phyloP scores from a whole-genome alignment of 2,113 vertebrate species.

The Pterocles orientalis region DNA sequence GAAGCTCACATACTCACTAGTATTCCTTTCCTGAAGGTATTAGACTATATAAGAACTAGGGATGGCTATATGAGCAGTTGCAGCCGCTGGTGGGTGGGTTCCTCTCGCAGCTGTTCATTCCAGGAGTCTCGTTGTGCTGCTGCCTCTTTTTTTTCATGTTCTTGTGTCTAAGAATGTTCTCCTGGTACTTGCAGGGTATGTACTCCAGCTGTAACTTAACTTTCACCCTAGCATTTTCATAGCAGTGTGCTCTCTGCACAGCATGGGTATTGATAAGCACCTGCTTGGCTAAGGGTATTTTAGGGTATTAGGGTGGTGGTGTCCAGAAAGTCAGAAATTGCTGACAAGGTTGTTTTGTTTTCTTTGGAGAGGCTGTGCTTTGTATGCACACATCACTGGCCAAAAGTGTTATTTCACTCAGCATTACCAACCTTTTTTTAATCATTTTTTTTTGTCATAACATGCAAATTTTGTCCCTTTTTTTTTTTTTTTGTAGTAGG shows the following conservation, averaged over 20 bases:
- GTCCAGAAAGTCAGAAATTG: background rate
- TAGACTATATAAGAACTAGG: background rate
- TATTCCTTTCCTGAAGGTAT: slow-evolving; percentile 15
- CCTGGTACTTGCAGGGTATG: slow-evolving; percentile 31
- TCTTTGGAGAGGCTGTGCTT: background rate
- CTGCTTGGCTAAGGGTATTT: slow-evolving; percentile 2
- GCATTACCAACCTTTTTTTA: background rate
- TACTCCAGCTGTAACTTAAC: slow-evolving; percentile 15
- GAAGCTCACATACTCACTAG: background rate
- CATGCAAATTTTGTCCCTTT: background rate
- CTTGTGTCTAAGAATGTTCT: slow-evolving; percentile 50
- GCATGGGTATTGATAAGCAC: background rate
- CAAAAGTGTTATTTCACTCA: background rate
- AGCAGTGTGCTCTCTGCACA: background rate
- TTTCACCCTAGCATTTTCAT: background rate
- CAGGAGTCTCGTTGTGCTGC: slow-evolving; percentile 40
- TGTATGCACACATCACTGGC: background rate
- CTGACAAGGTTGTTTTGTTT: background rate
- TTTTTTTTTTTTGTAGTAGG: background rate
- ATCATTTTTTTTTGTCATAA: background rate
- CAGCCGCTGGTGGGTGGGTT: slow-evolving; percentile 8
- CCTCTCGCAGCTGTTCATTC: slow-evolving; percentile 69
- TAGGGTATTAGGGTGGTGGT: background rate
- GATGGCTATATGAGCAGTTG: slow-evolving; percentile 18
- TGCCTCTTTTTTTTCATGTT: background rate